phyloP scores from a whole-genome alignment of 2,888 invertebrate genomes.

The Drosophila falleni region DNA sequence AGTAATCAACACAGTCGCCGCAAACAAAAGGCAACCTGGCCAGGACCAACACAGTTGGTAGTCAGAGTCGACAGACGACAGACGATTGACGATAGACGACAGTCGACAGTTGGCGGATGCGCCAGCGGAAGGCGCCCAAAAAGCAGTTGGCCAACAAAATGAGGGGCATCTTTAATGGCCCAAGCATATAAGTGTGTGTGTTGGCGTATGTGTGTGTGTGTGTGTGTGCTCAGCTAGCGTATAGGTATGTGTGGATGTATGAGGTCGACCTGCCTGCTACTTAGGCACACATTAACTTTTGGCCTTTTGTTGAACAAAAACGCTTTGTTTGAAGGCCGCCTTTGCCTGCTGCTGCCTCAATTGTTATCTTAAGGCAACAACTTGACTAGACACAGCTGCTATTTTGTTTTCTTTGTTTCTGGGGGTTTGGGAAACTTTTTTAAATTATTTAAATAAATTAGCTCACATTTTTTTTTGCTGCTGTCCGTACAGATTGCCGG shows the following conservation, averaged over 20 bases:
- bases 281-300: constrained; percentile 79
- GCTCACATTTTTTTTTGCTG: constrained; percentile 46
- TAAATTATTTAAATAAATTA: constrained; percentile 81
- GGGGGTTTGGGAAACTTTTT: constrained; percentile 34
- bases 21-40: constrained; percentile 61
- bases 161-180: constrained; percentile 61
- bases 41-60: constrained; percentile 13
- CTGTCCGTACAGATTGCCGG: constrained; percentile 64
- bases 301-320: constrained; percentile 67
- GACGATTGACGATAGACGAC: constrained; percentile 29
- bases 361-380: constrained; percentile 64
- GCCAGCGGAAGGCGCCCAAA: constrained; percentile 36
- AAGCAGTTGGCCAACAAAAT: constrained; percentile 49
- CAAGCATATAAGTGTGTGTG: constrained; percentile 15
- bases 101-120: constrained; percentile 51
- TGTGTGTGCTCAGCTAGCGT: not conserved
- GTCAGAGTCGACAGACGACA: constrained; percentile 10
- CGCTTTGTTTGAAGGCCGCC: constrained; percentile 59
- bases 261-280: constrained; percentile 59
- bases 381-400: constrained; percentile 76
- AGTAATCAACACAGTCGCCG: constrained; percentile 75
- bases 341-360: constrained; percentile 35
- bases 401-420: constrained; percentile 34
- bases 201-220: constrained; percentile 18
- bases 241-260: constrained; percentile 1